Conservation (phyloP, 1,140 invertebrate species). For the Asbolus verrucosus region DNA sequence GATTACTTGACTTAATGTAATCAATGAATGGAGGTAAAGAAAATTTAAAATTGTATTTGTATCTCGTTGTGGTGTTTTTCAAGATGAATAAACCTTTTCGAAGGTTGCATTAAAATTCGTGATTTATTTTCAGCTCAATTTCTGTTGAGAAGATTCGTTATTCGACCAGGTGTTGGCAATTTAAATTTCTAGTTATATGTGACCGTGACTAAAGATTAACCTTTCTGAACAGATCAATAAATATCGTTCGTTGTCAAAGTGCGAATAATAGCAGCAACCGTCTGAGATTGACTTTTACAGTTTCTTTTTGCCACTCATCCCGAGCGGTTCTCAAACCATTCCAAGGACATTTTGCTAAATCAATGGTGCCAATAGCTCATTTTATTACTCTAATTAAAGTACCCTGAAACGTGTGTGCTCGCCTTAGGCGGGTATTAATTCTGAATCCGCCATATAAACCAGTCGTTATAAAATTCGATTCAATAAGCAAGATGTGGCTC, state of each 20-base stretch:
- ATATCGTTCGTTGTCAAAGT: too few relatives aligned
- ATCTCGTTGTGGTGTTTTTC: too few relatives aligned
- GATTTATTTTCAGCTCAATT: too few relatives aligned
- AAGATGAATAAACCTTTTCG: too few relatives aligned
- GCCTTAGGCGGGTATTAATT: constrained; percentile 45
- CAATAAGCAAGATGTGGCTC: constrained; percentile 51
- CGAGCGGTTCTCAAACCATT: not conserved
- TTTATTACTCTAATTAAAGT: constrained; percentile 32
- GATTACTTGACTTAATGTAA: too few relatives aligned
- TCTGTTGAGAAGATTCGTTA: too few relatives aligned
- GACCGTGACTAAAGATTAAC: not conserved
- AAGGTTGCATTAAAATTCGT: too few relatives aligned
- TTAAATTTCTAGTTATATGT: too few relatives aligned
- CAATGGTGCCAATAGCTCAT: constrained; percentile 15
- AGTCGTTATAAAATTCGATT: constrained; percentile 55
- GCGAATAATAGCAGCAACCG: too few relatives aligned
- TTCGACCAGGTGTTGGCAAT: too few relatives aligned
- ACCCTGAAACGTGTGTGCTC: constrained; percentile 29
- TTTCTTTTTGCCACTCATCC: constrained; percentile 2
- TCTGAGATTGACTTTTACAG: not conserved
- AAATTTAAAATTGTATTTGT: too few relatives aligned
- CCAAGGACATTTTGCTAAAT: constrained; percentile 17
- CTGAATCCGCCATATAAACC: constrained; percentile 48
- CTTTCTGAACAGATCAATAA: constrained; percentile 17
- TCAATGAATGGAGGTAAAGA: too few relatives aligned